Evolutionary conservation across 2,888 invertebrate species (phyloP), one percentile per base, ranked within the genome.

Genomic region (Halictus quadricinctus): DNA sequence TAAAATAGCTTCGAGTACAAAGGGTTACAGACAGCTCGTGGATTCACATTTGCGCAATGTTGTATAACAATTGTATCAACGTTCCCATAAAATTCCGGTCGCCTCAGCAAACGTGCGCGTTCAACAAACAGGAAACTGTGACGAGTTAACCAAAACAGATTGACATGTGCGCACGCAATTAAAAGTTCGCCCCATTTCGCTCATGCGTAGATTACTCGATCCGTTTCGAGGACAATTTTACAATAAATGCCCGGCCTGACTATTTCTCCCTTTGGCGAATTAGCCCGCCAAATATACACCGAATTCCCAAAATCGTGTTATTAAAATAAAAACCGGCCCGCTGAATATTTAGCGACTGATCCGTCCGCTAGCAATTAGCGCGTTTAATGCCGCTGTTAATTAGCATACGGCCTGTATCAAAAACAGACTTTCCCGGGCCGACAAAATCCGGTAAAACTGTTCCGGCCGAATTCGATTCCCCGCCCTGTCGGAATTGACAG

Each of bases 91-190:
- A 77, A 81, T 74, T 81, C 13, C 58, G 18, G 41, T 12, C 66
- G 36, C 36, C 36, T 36, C 36, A 36, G 2, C 36, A 3, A 36
- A 36, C 36, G 36, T 2, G 36, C 72, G 15, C 48, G 64, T 72
- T 58, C 46, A 36, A 77, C 72, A 69, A 80, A 60, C 21, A 69
- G 69, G 41, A 48, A 84, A 72, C 58, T 64, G 60, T 64, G 72
- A 29, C 76, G 76, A 48, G 76, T 60, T 79, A 43, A 75, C 46
- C 54, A 46, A 72, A 83, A 76, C 80, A 60, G 50, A 76, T 83
- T 50, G 83, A 76, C 73, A 70, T 60, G 58, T 43, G 70, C 29
- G 41, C 13, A 54, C 43, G 76, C 74, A 85, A 84, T 85, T 84
- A 80, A 85, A 85, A 83, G 18, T 75, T 85, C n/a, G 36, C 4